Evolutionary conservation across 2,888 invertebrate species (phyloP).

Genomic region (Tipula helvola): DNA sequence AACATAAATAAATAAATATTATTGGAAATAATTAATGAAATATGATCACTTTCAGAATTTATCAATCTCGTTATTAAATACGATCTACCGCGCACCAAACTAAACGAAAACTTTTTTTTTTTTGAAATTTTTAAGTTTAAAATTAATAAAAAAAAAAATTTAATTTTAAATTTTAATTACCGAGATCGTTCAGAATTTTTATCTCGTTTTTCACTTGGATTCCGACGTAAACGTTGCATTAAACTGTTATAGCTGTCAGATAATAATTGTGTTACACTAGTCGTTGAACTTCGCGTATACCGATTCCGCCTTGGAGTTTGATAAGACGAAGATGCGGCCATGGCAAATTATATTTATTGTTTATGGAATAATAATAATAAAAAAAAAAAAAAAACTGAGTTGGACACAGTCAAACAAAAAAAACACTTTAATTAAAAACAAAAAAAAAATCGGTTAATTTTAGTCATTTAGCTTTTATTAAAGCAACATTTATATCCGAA

Average conservation of each 20-base stretch:
- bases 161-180: background rate
- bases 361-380: background rate
- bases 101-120: background rate
- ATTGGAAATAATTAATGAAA: background rate
- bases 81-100: background rate
- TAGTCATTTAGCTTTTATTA: background rate
- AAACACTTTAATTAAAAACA: background rate
- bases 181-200: slow-evolving; percentile 19
- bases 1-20: background rate
- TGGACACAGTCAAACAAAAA: background rate
- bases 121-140: background rate
- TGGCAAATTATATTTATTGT: slow-evolving; percentile 12
- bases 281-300: slow-evolving; percentile 63
- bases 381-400: background rate
- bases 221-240: slow-evolving; percentile 66
- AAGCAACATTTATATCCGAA: background rate
- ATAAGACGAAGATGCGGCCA: slow-evolving; percentile 31
- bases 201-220: slow-evolving; percentile 58
- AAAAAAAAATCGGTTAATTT: background rate
- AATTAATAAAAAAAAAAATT: background rate
- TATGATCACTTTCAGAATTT: background rate
- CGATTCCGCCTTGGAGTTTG: slow-evolving; percentile 45
- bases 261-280: slow-evolving; percentile 74
- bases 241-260: slow-evolving; percentile 79
- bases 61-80: background rate